phyloP scores from a whole-genome alignment of 2,888 invertebrate species.

The Linnaemya vulpina region DNA sequence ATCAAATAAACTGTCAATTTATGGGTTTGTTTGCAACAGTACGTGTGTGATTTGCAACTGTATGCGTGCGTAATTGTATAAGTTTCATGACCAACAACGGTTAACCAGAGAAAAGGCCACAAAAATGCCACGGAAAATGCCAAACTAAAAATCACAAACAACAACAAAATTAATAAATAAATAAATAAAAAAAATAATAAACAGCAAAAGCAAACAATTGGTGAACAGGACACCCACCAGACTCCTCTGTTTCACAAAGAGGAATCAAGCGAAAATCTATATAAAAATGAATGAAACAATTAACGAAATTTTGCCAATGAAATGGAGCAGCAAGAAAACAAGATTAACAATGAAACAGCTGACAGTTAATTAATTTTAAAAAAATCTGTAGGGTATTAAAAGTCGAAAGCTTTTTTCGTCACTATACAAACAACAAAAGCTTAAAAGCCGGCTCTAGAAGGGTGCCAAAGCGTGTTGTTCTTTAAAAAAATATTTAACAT shows the following conservation, averaged over 20 bases:
- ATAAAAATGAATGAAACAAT: slow-evolving; percentile 7
- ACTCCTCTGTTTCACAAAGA: background rate
- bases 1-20: slow-evolving; percentile 57
- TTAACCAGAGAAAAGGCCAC: slow-evolving; percentile 82
- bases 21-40: background rate
- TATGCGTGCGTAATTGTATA: slow-evolving; percentile 66
- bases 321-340: background rate
- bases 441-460: background rate
- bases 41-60: slow-evolving; percentile 24
- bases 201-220: slow-evolving; percentile 57
- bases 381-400: background rate
- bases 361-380: background rate
- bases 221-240: slow-evolving; percentile 22
- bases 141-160: slow-evolving; percentile 80
- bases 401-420: slow-evolving; percentile 45
- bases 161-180: slow-evolving; percentile 13
- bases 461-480: background rate
- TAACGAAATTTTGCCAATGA: slow-evolving; percentile 38
- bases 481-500: background rate
- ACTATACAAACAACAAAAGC: background rate
- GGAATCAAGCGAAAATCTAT: slow-evolving; percentile 7
- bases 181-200: slow-evolving; percentile 5
- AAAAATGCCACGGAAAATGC: slow-evolving; percentile 82
- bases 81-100: slow-evolving; percentile 79
- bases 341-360: slow-evolving; percentile 35